Conservation (phyloP, 2,797 vertebrate genomes). For the Diplodus puntazzo region DNA sequence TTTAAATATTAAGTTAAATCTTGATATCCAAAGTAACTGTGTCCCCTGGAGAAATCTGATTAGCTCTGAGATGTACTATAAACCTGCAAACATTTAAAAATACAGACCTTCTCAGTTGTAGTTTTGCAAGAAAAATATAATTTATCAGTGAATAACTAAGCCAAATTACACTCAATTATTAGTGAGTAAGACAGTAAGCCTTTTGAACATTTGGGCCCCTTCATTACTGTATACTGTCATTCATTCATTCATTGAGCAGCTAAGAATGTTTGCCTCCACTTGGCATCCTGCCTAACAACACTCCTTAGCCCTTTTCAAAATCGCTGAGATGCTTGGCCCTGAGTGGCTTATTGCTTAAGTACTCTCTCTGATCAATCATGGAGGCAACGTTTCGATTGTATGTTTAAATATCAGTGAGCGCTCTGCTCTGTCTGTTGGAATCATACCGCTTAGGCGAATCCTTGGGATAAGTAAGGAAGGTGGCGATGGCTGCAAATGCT, state of each 20-base stretch:
- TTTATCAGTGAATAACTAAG: too few relatives aligned
- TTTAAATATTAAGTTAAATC: neutral
- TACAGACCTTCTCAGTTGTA: too few relatives aligned
- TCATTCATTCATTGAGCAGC: conserved; percentile 16
- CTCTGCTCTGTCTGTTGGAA: neutral
- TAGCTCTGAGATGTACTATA: too few relatives aligned
- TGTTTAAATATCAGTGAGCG: conserved; percentile 28
- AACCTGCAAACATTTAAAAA: too few relatives aligned
- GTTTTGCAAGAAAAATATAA: too few relatives aligned
- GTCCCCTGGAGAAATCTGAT: neutral
- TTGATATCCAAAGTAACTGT: neutral
- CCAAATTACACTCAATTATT: neutral
- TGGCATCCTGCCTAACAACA: conserved; percentile 32
- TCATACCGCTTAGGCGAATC: conserved; percentile 5
- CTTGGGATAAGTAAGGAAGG: conserved; percentile 5
- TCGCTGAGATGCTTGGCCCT: neutral
- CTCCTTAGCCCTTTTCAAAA: conserved; percentile 29
- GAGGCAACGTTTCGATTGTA: conserved; percentile 30
- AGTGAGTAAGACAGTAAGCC: neutral
- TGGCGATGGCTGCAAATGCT: conserved; percentile 14
- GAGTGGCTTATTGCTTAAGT: conserved; percentile 33
- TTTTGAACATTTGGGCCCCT: neutral
- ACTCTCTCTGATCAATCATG: conserved; percentile 42
- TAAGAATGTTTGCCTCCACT: conserved; percentile 5
- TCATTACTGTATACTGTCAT: neutral